A percentile compares a stretch with the other conserved stretches of the same genome.
These are phyloP conservation scores for Dicycla oo DNA, from an alignment of 2,888 invertebrate species.

Conservation along the genomic window DNA sequence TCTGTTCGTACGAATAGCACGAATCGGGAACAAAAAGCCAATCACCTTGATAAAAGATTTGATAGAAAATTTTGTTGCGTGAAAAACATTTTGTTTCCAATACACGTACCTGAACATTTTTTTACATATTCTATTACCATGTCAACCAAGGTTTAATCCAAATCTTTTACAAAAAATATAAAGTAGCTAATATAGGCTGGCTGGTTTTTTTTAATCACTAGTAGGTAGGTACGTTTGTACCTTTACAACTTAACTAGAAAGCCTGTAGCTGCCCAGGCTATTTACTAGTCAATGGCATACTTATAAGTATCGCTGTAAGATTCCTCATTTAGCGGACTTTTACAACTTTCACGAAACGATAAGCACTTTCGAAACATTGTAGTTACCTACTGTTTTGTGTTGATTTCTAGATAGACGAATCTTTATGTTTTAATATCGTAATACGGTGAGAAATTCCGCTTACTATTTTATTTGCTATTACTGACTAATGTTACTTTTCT, in stretches of 20 bases:
- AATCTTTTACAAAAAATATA: not conserved
- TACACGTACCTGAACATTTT: slow-evolving; percentile 1
- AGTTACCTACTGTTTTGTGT: slow-evolving; percentile 16
- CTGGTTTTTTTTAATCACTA: not conserved
- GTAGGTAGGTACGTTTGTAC: not conserved
- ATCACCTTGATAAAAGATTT: slow-evolving; percentile 50
- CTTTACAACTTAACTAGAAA: slow-evolving; percentile 24
- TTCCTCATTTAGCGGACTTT: slow-evolving; percentile 44
- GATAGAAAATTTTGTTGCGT: slow-evolving; percentile 33
- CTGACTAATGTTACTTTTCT: slow-evolving; percentile 32
- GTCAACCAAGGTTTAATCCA: not conserved
- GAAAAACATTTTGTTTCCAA: slow-evolving; percentile 31
- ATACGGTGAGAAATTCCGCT: slow-evolving; percentile 12
- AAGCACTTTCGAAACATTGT: slow-evolving; percentile 50
- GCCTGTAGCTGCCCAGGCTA: not conserved
- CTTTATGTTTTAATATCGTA: slow-evolving; percentile 19
- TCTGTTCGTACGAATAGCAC: slow-evolving; percentile 34
- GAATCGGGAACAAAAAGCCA: slow-evolving; percentile 56
- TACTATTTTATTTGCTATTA: slow-evolving; percentile 26
- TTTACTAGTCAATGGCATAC: slow-evolving; percentile 19
- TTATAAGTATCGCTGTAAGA: slow-evolving; percentile 25
- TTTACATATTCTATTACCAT: slow-evolving; percentile 18
- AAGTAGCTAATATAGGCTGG: not conserved
- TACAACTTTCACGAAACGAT: slow-evolving; percentile 45
- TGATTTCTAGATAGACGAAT: slow-evolving; percentile 25